Conservation (phyloP, 2,113 vertebrate genomes). For the Syrrhaptes paradoxus region DNA sequence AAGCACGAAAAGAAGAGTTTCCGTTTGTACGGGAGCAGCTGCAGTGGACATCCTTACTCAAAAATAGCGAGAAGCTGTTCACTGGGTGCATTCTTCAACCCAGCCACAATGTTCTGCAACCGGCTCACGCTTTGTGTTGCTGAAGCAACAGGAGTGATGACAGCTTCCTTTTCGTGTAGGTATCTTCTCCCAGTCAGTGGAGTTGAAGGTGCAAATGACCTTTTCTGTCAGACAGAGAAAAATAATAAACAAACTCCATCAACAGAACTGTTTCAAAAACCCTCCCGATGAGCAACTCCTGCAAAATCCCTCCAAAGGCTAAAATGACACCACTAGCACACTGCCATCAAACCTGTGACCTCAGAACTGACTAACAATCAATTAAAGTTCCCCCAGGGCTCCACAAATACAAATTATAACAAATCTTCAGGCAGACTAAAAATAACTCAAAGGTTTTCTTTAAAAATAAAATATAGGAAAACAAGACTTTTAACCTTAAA, state of each 20-base stretch:
- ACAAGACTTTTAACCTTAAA: neutral
- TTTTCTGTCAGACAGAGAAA: slow-evolving; percentile 71
- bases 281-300: neutral
- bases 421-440: neutral
- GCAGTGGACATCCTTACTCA: slow-evolving; percentile 72
- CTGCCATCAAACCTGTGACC: neutral
- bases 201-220: slow-evolving; percentile 91
- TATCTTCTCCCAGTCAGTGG: slow-evolving; percentile 93
- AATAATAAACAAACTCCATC: neutral
- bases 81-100: slow-evolving; percentile 86
- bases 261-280: neutral
- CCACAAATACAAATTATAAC: neutral
- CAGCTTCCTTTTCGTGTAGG: slow-evolving; percentile 90
- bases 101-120: slow-evolving; percentile 90
- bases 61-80: slow-evolving; percentile 85
- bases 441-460: neutral
- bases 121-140: slow-evolving; percentile 95
- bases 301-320: neutral
- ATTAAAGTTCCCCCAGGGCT: neutral
- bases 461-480: neutral
- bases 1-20: neutral
- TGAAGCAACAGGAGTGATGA: slow-evolving; percentile 91
- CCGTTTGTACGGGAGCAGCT: neutral
- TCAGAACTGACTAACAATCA: neutral
- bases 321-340: neutral